Percentiles rank a stretch among this genome's conserved stretches.
Evolutionary conservation across 2,888 invertebrate genomes (phyloP).

Genomic region (Epinotia nisella): DNA sequence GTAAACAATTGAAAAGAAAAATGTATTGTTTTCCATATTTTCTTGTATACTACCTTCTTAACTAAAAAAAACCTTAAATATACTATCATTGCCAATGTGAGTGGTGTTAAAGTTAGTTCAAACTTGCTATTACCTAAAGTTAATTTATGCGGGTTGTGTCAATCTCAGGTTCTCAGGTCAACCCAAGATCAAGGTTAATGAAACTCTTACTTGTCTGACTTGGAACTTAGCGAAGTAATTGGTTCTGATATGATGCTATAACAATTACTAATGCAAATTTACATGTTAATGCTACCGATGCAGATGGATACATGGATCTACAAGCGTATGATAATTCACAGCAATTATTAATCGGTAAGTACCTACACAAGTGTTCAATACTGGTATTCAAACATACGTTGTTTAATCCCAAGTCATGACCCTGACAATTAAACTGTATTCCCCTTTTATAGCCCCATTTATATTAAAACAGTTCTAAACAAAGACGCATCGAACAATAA

Average conservation of each 20-base stretch:
- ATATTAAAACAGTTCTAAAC: slow-evolving; percentile 39
- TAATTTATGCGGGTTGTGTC: slow-evolving; percentile 17
- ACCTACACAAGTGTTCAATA: neutral
- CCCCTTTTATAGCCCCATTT: slow-evolving; percentile 25
- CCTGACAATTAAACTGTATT: slow-evolving; percentile 14
- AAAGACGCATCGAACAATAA: slow-evolving; percentile 44
- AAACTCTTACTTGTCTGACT: slow-evolving; percentile 3
- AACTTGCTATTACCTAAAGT: slow-evolving; percentile 9
- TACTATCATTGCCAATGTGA: too few relatives aligned
- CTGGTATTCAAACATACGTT: slow-evolving; percentile 3
- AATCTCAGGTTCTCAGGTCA: slow-evolving; percentile 27
- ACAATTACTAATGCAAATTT: slow-evolving; percentile 12
- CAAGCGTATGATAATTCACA: slow-evolving; percentile 76
- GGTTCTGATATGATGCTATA: neutral
- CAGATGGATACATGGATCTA: slow-evolving; percentile 73
- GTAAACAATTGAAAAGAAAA: too few relatives aligned
- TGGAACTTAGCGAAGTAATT: neutral
- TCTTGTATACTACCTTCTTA: too few relatives aligned
- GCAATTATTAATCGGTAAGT: slow-evolving; percentile 75
- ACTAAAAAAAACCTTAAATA: too few relatives aligned
- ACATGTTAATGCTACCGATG: slow-evolving; percentile 47
- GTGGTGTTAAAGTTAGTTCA: slow-evolving; percentile 31
- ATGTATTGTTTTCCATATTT: too few relatives aligned
- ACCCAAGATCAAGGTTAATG: slow-evolving; percentile 6
- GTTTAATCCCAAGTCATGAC: neutral